Evolutionary conservation across 92 coral and sea anemone species (phyloP), one percentile per base, ranked within the genome.

Genomic region (Umimayanthus chanpuru): DNA sequence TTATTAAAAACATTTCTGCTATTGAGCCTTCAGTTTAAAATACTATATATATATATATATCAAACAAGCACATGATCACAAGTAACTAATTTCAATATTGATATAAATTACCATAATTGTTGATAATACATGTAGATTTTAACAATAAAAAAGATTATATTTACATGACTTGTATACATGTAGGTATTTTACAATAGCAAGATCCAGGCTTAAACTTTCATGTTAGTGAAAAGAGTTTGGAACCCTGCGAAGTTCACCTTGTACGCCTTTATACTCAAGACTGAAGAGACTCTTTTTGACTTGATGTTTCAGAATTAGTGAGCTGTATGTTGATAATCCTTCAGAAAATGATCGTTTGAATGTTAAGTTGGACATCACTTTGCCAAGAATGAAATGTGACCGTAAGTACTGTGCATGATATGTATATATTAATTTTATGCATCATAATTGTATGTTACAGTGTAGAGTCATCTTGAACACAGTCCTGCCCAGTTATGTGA

Each of bases 301-400:
- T 77, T 64, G 5, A 11, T 75, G 26, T 40, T 76, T 7, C 74
- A 96, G 99, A 85, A 98, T 88, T 61, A 96, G 99, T 94, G 99
- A 96, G 89, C 89, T 96, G 89, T 96, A 95, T 94, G 99, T 96
- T 44, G 99, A 96, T 77, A 92, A 93, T 85, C 98, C 97, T 18
- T 88, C 93, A 61, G 93, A 92, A 73, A 91, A 91, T 81, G 94
- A 96, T 74, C 73, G 92, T 67, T 89, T 94, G 74, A 91, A 85
- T 66, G 94, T 93, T 30, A 94, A 88, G 73, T 87, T 96, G 73
- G 96, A 96, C 53, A 85, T 96, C 40, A 96, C 96, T 5, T 93
- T 96, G 26, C 98, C 99, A 89, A 95, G 96, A 65, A 90, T 96
- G 95, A 96, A 88, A 78, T 96, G 99, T 89, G 96, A 90, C 64